Evolutionary conservation across 2,888 invertebrate species (phyloP), one percentile per base, ranked within the genome.

Genomic region (Ctena decussata): DNA sequence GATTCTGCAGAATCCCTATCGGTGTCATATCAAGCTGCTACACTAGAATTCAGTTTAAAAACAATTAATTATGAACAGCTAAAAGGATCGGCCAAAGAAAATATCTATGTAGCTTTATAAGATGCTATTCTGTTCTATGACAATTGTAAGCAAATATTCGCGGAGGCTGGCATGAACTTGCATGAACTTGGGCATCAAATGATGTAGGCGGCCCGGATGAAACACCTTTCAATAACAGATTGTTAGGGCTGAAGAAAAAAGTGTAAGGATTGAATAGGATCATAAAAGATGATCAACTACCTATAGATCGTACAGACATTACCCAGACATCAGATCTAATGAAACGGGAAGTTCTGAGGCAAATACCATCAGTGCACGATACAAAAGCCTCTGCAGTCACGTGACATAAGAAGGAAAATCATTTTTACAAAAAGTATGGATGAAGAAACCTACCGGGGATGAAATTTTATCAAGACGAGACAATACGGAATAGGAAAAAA

Each of bases 101-200:
- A n/a, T n/a, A n/a, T n/a, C n/a, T n/a, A n/a, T n/a, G n/a, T n/a
- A n/a, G n/a, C n/a, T n/a, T n/a, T 15, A 41, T 37, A 41, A 24
- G 41, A 41, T 41, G 60, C 37, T 18, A 70, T 27, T 30, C 18
- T 35, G 30, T n/a, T 74, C n/a, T 74, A 74, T 30, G n/a, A 24
- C 18, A 24, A 24, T 18, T 18, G 77, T 1, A 77, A 53, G 21
- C 11, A 18, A 46, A 70, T 81, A 24, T 57, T 81, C n/a, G 30
- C 15, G 8, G 35, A 39, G 21, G 81, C 69, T 27, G 6, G 39
- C 15, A 41, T 81, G 44, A 77, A 71, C n/a, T 41, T 82, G 30
- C 82, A 72, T 8, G 65, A 70, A n/a, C n/a, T 18, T 82, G 82
- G 82, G 15, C 41, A 18, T 41, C 82, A 41, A 82, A 82, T 60